Base-by-base conservation (phyloP, 2,113 vertebrate genomes). In the Lipotes vexillifer region DNA sequence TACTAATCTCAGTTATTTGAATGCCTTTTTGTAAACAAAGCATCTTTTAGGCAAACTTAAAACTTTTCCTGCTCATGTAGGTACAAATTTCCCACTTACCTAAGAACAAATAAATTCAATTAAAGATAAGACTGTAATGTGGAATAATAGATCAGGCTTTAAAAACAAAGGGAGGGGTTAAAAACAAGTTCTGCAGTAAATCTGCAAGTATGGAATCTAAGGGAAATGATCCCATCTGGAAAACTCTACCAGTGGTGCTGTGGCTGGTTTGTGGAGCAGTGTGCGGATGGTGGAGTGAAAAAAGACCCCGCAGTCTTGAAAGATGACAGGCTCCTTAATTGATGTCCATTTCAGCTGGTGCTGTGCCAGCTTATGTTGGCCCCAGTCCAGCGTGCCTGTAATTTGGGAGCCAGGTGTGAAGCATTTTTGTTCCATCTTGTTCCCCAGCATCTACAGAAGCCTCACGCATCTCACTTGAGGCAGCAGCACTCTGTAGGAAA, bases 391-490 rank as follows among this genome's bases (percentile, higher is more conserved):
- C 98, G 96, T 99, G 96, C 98, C 98, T 98, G 98, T 98, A 98
- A 98, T 98, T 98, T 98, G 97, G 98, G 98, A 98, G 98, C 99
- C 99, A 99, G 99, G 99, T 99, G 99, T 98, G 98, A 99, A 99
- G 98, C 98, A 74, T 99, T 99, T 98, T 98, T 99, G 99, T 99
- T 98, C 97, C 97, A 78, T 99, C 99, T 99, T 99, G 99, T 99
- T 98, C 98, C 98, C 97, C 61, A 98, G 98, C 98, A 98, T 98
- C 98, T 98, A 98, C 98, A 98, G 98, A 98, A 99, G 98, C 98
- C 98, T 98, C 98, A 97, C 94, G 86, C 97, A 96, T 98, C 98
- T 98, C 98, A 98, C 98, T 98, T 15, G 97, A 97, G 94, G 97
- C 98, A 97, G 97, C 97, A 98, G 97, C 97, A 93, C 87, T 98